Evolutionary conservation across 2,888 invertebrate species (phyloP), one percentile per base, ranked within the genome.

Genomic region (Philonicus albiceps): DNA sequence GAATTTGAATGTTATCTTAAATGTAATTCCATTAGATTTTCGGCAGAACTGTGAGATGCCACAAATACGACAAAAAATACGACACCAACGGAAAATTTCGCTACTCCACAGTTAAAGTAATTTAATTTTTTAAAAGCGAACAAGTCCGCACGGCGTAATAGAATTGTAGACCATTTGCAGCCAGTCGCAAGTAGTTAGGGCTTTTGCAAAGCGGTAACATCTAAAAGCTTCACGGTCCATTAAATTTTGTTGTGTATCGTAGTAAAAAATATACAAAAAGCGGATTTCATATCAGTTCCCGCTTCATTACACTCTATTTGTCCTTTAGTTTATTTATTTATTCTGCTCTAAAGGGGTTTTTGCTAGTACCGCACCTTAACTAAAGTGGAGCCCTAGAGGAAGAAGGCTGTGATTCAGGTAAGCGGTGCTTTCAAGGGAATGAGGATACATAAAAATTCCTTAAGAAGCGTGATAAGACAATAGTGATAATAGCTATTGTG

Each of bases 251-350:
- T 84, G 73, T 43, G 73, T 73, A 40, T 84, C 16, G 84, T 27
- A 11, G 49, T 84, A 49, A 73, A 72, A 84, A 73, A 73, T 43
- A 73, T 72, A 43, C 40, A 84, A 84, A 84, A 84, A 73, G 37
- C 27, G 16, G 73, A 84, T 84, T 84, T 73, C 84, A 73, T 84
- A 84, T 84, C 84, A 84, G 84, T 84, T 84, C 84, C 40, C 84
- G 43, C 84, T 84, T 84, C 84, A 84, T 84, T 84, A 84, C 81
- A 81, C 81, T 81, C 81, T 78, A 78, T 78, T 81, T 81, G 81
- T 55, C 81, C 64, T 64, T 22, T 34, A 81, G 64, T 55, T 81
- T 81, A 78, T 78, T 64, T 64, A 81, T 64, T 81, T 55, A 81
- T 81, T 64, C 81, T 53, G 49, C 37, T 43, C 78, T 31, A 64